Conservation (phyloP, 2,113 vertebrate genomes). For the Excalfactoria chinensis region DNA sequence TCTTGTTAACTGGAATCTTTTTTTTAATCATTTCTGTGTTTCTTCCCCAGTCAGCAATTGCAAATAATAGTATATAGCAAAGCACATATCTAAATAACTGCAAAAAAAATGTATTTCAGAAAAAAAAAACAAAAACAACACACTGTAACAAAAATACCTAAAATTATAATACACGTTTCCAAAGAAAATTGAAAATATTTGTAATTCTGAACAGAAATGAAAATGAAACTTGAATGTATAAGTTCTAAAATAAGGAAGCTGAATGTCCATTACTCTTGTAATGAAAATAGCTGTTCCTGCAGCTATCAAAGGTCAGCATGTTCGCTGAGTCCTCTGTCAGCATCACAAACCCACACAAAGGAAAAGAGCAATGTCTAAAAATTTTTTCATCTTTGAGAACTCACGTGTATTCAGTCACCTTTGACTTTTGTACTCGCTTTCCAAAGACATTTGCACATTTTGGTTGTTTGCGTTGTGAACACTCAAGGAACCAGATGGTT, state of each 20-base stretch:
- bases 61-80: background rate
- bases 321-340: background rate
- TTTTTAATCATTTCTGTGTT: background rate
- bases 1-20: background rate
- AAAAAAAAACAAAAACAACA: background rate
- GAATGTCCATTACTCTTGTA: background rate
- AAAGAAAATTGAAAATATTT: background rate
- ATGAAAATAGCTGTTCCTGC: background rate
- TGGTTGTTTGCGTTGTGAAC: background rate
- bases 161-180: background rate
- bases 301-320: background rate
- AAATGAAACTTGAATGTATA: background rate
- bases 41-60: background rate
- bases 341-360: background rate
- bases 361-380: background rate
- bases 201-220: background rate
- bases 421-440: background rate
- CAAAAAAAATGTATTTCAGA: background rate
- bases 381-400: background rate
- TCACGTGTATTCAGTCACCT: background rate
- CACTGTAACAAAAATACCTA: background rate
- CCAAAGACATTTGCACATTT: background rate
- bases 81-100: background rate
- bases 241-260: background rate
- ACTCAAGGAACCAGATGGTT: background rate